Evolutionary conservation across 2,797 vertebrate species (phyloP).

Genomic region (Rhynchonycteris naso): DNA sequence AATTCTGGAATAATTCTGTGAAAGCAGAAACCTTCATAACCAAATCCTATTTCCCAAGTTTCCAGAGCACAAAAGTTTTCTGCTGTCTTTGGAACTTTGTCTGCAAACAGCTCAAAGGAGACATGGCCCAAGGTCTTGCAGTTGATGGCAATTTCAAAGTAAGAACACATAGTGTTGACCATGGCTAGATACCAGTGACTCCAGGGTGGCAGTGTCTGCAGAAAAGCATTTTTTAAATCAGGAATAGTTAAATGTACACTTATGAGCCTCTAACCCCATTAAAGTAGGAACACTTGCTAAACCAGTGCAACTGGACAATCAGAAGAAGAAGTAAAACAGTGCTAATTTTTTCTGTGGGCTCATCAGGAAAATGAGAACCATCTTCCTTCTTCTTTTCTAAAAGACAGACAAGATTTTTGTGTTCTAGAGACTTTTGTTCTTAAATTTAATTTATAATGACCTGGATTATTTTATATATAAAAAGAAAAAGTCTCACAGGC

Average conservation of each 20-base stretch:
- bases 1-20: constrained; percentile 95
- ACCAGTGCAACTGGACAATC: neutral
- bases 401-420: neutral
- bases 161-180: neutral
- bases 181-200: neutral
- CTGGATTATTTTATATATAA: constrained; percentile 35
- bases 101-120: constrained; percentile 86
- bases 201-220: neutral
- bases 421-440: neutral
- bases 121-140: neutral
- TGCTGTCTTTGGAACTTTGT: constrained; percentile 94
- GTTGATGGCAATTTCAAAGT: neutral
- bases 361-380: neutral
- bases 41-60: constrained; percentile 93
- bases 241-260: neutral
- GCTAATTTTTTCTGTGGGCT: neutral
- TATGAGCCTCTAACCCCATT: neutral
- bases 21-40: constrained; percentile 91
- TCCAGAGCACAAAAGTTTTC: constrained; percentile 95
- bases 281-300: neutral
- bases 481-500: neutral
- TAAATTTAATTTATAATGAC: neutral
- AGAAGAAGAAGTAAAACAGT: neutral
- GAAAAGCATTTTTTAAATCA: neutral
- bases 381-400: neutral